Evolutionary conservation across 2,797 vertebrate species (phyloP).

Genomic region (Dendrocincla fuliginosa): DNA sequence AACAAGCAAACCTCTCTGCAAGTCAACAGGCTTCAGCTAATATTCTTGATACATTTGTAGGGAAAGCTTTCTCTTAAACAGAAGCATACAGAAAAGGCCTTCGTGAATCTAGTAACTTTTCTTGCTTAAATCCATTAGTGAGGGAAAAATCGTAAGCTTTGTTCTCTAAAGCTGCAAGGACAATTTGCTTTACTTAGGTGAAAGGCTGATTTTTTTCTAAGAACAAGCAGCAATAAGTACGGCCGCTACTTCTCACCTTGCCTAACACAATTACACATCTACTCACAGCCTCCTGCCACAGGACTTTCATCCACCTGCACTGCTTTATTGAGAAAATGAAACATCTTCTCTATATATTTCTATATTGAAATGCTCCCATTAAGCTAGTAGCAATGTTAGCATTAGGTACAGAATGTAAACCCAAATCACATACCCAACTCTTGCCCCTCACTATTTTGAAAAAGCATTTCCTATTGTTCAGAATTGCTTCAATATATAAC

Average conservation of each 20-base stretch:
- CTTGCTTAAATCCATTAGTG: background rate
- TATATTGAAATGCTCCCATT: background rate
- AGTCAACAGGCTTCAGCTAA: background rate
- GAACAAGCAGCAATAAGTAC: background rate
- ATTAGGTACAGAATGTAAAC: background rate
- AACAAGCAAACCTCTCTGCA: background rate
- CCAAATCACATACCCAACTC: background rate
- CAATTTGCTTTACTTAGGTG: background rate
- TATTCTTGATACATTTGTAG: background rate
- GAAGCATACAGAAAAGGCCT: background rate
- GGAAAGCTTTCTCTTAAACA: background rate
- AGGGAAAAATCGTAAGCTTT: background rate
- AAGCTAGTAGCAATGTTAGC: background rate
- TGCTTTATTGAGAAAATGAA: background rate
- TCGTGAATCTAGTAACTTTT: background rate
- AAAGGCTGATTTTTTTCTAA: background rate
- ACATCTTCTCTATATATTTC: background rate
- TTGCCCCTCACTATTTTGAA: background rate
- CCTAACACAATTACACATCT: background rate
- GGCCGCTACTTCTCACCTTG: background rate
- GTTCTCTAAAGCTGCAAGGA: background rate
- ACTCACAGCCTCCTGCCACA: background rate
- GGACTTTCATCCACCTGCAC: background rate
- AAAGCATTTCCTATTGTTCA: background rate
- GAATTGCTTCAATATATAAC: background rate